phyloP scores from a whole-genome alignment of 1,140 invertebrate species.

The Penaeus japonicus region DNA sequence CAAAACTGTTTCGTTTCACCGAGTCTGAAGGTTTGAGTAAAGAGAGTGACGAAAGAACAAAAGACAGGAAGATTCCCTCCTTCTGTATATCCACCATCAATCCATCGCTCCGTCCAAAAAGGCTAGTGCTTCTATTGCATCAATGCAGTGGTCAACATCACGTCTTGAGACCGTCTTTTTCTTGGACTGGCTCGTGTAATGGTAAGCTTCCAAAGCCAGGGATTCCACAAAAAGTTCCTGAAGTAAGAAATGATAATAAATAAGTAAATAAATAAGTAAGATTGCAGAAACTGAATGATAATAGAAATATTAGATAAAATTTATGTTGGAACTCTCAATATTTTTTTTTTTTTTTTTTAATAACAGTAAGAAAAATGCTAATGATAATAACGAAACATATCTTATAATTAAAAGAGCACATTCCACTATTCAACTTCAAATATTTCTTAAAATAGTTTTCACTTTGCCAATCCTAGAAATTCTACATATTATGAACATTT shows the following conservation, averaged over 20 bases:
- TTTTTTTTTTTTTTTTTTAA: too few species aligned
- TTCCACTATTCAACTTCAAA: conserved; percentile 19
- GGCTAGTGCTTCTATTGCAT: conserved; percentile 76
- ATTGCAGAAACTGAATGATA: too few species aligned
- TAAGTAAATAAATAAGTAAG: background rate
- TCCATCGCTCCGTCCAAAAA: conserved; percentile 78
- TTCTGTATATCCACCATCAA: background rate
- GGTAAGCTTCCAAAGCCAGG: conserved; percentile 79
- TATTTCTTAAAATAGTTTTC: conserved; percentile 8
- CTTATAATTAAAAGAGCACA: background rate
- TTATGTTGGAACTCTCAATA: too few species aligned
- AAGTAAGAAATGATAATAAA: conserved; percentile 17
- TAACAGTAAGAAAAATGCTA: too few species aligned
- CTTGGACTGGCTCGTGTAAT: conserved; percentile 75
- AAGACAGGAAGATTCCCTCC: too few species aligned
- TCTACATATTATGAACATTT: background rate
- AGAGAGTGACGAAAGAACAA: too few species aligned
- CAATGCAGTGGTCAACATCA: conserved; percentile 79
- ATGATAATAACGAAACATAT: too few species aligned
- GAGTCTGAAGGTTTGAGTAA: too few species aligned
- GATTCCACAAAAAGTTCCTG: conserved; percentile 83
- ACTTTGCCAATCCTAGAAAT: background rate
- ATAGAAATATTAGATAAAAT: too few species aligned
- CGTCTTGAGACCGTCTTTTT: conserved; percentile 83
- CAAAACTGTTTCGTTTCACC: too few species aligned